Conservation (phyloP, 2,888 invertebrate genomes). For the Crocallis elinguaria region DNA sequence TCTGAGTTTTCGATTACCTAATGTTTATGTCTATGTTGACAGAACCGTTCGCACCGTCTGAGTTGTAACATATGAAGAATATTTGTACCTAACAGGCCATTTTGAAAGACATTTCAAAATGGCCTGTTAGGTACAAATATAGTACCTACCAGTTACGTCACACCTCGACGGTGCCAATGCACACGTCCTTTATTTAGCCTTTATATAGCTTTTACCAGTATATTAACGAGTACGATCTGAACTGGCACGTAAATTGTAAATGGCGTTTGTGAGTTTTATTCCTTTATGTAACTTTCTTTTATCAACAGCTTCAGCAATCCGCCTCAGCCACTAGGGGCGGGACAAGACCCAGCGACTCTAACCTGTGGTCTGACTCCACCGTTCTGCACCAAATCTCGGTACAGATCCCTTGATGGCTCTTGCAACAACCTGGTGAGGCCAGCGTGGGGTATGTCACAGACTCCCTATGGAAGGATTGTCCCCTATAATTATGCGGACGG, state of each 20-base stretch:
- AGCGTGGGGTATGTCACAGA: constrained; percentile 91
- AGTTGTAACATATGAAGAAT: not conserved
- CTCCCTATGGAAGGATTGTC: constrained; percentile 87
- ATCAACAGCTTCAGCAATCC: constrained; percentile 76
- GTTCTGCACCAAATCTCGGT: no score
- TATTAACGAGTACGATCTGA: constrained; percentile 12
- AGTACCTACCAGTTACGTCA: not conserved
- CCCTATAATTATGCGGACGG: constrained; percentile 89
- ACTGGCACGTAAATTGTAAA: constrained; percentile 2
- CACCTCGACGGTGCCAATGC: constrained; percentile 5
- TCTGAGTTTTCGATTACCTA: not conserved
- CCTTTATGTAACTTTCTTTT: constrained; percentile 12
- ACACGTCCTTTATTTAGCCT: constrained; percentile 14
- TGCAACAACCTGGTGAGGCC: constrained; percentile 82
- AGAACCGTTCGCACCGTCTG: not conserved
- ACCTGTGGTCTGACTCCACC: no score
- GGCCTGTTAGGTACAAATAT: not conserved
- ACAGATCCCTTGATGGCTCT: no score
- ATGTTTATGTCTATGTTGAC: not conserved
- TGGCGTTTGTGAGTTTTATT: no score
- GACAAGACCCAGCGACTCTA: constrained; percentile 63
- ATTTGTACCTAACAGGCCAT: not conserved
- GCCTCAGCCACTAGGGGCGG: constrained; percentile 69
- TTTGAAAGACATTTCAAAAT: not conserved
- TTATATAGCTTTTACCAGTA: no score